Evolutionary conservation across 1,140 invertebrate species (phyloP).

Genomic region (Aphis gossypii): DNA sequence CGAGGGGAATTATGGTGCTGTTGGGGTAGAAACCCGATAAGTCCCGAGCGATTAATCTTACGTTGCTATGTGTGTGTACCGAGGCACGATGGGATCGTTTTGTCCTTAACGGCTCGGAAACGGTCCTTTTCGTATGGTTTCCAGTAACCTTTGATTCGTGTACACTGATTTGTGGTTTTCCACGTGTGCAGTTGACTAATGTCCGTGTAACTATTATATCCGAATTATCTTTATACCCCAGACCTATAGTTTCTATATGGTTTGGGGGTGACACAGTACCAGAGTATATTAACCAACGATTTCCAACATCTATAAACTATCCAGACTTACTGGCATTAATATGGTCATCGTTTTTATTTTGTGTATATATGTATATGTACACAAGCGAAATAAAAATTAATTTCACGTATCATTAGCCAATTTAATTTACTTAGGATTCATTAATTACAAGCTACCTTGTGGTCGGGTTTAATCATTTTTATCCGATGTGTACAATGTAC

Average conservation of each 20-base stretch:
- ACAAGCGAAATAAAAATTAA: background rate
- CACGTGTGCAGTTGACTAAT: slow-evolving; percentile 51
- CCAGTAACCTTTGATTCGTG: slow-evolving; percentile 36
- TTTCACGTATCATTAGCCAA: slow-evolving; percentile 37
- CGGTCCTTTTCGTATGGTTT: slow-evolving; percentile 33
- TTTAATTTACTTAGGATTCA: slow-evolving; percentile 29
- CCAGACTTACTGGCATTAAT: background rate
- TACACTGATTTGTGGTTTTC: slow-evolving; percentile 50
- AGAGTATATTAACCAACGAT: background rate
- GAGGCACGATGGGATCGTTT: slow-evolving; percentile 37
- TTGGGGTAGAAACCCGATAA: slow-evolving; percentile 49
- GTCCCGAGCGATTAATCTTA: slow-evolving; percentile 44
- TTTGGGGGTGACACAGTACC: background rate
- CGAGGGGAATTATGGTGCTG: slow-evolving; percentile 12
- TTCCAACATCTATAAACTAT: background rate
- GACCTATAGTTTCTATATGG: background rate
- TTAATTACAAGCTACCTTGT: background rate
- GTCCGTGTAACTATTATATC: slow-evolving; percentile 17
- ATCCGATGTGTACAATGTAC: background rate
- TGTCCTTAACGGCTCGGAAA: slow-evolving; percentile 51
- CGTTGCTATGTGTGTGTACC: background rate
- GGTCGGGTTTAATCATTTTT: background rate
- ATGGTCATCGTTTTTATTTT: background rate
- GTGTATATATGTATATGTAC: background rate
- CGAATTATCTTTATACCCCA: slow-evolving; percentile 35